These are phyloP conservation scores for Torymus texanus DNA, from an alignment of 2,888 invertebrate genomes.

Conservation along the genomic window DNA sequence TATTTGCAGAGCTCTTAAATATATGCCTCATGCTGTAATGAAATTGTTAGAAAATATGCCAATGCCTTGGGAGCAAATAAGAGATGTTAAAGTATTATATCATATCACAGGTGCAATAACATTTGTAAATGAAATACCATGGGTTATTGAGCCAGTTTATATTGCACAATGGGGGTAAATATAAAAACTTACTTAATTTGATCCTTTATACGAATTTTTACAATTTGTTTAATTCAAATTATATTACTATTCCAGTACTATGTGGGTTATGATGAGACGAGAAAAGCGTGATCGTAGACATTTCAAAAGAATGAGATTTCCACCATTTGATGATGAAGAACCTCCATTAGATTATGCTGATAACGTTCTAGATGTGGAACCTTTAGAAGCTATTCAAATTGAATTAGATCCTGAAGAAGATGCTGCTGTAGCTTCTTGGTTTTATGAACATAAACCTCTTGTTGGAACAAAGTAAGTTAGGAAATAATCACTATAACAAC, in stretches of 20 bases:
- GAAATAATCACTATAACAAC: neutral
- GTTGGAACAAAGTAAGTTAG: slow-evolving; percentile 87
- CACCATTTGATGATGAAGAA: slow-evolving; percentile 99
- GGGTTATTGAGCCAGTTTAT: slow-evolving; percentile 99
- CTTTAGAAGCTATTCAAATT: slow-evolving; percentile 98
- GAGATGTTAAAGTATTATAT: slow-evolving; percentile 97
- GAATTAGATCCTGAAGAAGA: slow-evolving; percentile 98
- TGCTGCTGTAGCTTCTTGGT: slow-evolving; percentile 93
- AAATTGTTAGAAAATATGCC: slow-evolving; percentile 99
- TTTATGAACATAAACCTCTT: slow-evolving; percentile 98
- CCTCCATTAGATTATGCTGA: slow-evolving; percentile 99
- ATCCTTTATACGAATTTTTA: no score
- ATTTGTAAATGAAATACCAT: slow-evolving; percentile 99
- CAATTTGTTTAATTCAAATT: neutral
- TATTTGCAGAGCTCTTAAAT: slow-evolving; percentile 90
- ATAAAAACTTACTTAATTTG: neutral
- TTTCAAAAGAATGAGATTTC: slow-evolving; percentile 99
- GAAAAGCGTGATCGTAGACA: slow-evolving; percentile 99
- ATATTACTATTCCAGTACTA: slow-evolving; percentile 80
- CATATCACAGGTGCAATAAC: slow-evolving; percentile 99
- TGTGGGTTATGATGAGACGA: slow-evolving; percentile 99
- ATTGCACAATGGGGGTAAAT: slow-evolving; percentile 98
- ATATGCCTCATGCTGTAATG: slow-evolving; percentile 99
- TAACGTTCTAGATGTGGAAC: slow-evolving; percentile 99
- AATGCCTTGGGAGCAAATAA: slow-evolving; percentile 99